Percentiles rank a stretch among this genome's conserved stretches.
phyloP scores from a whole-genome alignment of 2,888 invertebrate species.

The Pycnomerus fuliginosus region DNA sequence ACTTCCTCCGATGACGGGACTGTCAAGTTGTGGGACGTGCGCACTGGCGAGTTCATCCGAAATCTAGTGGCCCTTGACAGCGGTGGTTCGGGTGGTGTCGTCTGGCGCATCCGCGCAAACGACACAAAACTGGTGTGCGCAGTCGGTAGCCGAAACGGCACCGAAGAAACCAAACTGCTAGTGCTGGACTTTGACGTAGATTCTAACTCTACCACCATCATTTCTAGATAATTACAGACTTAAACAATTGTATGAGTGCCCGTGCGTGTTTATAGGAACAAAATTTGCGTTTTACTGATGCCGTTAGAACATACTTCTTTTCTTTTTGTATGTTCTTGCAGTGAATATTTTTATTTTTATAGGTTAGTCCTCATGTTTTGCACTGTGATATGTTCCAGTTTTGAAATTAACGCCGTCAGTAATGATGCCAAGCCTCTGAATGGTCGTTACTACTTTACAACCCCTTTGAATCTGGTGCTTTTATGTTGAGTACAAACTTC shows the following conservation, averaged over 20 bases:
- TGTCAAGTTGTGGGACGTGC: slow-evolving; percentile 98
- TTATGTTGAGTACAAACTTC: no score
- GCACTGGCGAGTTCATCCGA: slow-evolving; percentile 93
- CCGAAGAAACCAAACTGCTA: slow-evolving; percentile 97
- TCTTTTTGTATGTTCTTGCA: no score
- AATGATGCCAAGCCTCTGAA: no score
- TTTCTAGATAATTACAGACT: slow-evolving; percentile 35
- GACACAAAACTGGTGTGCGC: slow-evolving; percentile 98
- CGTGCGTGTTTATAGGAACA: no score
- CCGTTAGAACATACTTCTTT: no score
- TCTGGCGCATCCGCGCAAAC: slow-evolving; percentile 95
- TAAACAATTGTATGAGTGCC: slow-evolving; percentile 33
- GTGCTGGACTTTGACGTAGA: slow-evolving; percentile 96
- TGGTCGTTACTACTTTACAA: no score
- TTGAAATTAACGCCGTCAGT: no score
- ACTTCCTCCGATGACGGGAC: slow-evolving; percentile 99
- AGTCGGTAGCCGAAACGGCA: slow-evolving; percentile 97
- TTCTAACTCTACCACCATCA: slow-evolving; percentile 19
- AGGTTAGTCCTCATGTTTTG: no score
- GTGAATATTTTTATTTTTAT: no score
- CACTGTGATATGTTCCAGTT: no score
- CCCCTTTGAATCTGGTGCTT: no score
- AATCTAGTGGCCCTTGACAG: slow-evolving; percentile 92
- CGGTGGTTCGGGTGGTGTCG: slow-evolving; percentile 97
- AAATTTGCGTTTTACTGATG: no score